phyloP scores from a whole-genome alignment of 2,797 vertebrate genomes.

The Tangara arthus region DNA sequence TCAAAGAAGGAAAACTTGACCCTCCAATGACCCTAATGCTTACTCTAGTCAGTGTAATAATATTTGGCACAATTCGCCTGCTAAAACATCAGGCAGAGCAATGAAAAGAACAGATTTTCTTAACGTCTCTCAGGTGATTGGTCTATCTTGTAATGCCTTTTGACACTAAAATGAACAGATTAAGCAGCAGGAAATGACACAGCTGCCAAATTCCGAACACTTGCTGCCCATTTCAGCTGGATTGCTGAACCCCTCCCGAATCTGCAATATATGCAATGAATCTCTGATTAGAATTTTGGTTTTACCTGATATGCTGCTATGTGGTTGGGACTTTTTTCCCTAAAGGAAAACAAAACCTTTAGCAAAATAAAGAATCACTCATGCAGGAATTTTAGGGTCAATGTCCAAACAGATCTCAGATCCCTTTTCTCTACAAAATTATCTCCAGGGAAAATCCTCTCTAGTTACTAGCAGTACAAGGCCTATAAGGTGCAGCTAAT shows the following conservation, averaged over 20 bases:
- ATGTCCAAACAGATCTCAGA: background rate
- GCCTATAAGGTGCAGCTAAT: background rate
- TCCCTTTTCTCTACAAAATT: background rate
- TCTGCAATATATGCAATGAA: background rate
- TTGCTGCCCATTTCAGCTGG: background rate
- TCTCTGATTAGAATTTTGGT: background rate
- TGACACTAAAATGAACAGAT: conserved; percentile 1
- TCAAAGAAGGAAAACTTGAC: background rate
- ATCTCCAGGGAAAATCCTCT: background rate
- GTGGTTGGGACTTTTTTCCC: fast-evolving
- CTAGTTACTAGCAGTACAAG: background rate
- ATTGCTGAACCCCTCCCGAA: background rate
- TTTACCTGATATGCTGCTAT: background rate
- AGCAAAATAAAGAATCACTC: background rate
- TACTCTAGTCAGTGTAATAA: background rate
- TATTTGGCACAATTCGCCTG: background rate
- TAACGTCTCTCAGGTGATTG: background rate
- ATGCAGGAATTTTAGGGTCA: background rate
- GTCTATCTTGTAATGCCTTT: background rate
- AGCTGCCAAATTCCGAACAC: background rate
- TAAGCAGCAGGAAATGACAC: background rate
- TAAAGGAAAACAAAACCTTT: background rate
- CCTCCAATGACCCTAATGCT: background rate
- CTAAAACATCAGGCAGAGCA: background rate
- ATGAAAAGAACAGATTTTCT: background rate